Base-by-base conservation (phyloP, 1,140 invertebrate genomes). In the Trachelipus rathkii region DNA sequence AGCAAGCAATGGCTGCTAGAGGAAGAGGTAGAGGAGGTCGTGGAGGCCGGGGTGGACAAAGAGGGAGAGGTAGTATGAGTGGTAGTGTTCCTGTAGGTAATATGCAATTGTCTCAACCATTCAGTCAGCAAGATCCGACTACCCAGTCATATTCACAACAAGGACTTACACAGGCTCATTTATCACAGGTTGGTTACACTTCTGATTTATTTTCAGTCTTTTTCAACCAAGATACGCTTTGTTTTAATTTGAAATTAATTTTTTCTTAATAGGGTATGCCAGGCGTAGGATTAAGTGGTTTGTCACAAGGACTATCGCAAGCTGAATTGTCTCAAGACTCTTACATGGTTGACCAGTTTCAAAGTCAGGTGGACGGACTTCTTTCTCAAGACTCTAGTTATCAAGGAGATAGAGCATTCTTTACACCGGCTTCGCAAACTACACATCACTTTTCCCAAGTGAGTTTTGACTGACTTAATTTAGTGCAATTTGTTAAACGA, bases 381-480 rank as follows among this genome's bases (percentile, higher is more conserved):
- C 86, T 98, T 80, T 97, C 95, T 6, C 95, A 98, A 86, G 95
- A 98, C 86, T 96, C 94, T 10, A 94, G 93, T 78, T 96, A 95
- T 86, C 93, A 95, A 86, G 92, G 90, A 70, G 92, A 92, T 68
- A 77, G 79, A 67, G 76, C 76, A 50, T 78, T 79, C 77, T 80
- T 80, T 66, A 78, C 77, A 46, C 79, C 79, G 72, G 77, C 79
- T 45, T 80, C 79, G 50, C 79, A 80, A 69, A 79, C 78, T 67
- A 60, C 50, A 15, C 50, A 60, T 19, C 50, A 60, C 50, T 60
- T 60, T 19, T 60, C 50, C 19, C 50, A 60, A 60, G 50, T 60
- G 8, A 60, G 50, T 60, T 60, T 60, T 60, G 1, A 60, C 50
- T 60, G n/a, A n/a, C n/a, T n/a, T n/a, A n/a, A n/a, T n/a, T n/a